A percentile compares a stretch with the other conserved stretches of the same genome.
Conservation (phyloP, 2,113 vertebrate species). For the Neolamprologus variostigma region DNA sequence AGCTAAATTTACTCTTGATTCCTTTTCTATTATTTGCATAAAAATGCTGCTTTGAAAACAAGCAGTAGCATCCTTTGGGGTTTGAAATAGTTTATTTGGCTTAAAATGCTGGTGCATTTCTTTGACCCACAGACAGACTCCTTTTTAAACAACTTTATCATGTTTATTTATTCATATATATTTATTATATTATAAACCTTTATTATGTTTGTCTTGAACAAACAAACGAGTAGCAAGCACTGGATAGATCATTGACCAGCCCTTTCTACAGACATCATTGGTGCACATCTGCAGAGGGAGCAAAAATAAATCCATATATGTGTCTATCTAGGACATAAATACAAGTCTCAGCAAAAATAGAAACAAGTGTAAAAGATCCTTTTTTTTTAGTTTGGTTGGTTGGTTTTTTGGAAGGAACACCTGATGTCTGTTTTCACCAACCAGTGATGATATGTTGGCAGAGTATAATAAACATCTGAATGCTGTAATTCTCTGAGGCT, state of each 20-base stretch:
- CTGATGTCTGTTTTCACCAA: neutral
- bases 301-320: neutral
- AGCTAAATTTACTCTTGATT: neutral
- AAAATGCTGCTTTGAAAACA: neutral
- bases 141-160: neutral
- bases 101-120: neutral
- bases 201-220: neutral
- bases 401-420: neutral
- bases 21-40: neutral
- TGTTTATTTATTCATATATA: neutral
- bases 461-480: neutral
- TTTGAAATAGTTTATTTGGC: neutral
- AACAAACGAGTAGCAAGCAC: neutral
- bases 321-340: neutral
- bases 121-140: too few species aligned
- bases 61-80: neutral
- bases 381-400: neutral
- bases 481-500: neutral
- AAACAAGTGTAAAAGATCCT: neutral
- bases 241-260: neutral
- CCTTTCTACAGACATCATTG: neutral
- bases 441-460: neutral
- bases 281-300: neutral
- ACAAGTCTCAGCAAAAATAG: neutral
- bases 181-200: neutral